Conservation (phyloP, 37 sponge, comb jelly and placozoan species). For the Halisarca cf. caerulea region DNA sequence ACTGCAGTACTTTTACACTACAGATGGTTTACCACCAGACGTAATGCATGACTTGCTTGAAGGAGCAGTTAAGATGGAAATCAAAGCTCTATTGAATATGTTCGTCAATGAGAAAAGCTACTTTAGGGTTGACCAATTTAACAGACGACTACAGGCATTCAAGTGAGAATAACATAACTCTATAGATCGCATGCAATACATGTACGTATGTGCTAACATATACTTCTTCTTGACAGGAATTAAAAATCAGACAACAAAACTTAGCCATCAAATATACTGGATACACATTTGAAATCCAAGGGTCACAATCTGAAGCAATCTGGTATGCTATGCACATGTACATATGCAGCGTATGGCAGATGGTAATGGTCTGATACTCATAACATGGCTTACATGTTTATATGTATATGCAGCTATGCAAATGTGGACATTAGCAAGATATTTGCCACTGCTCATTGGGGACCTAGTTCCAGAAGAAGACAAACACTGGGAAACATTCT, state of each 20-base stretch:
- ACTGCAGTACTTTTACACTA: conserved; percentile 58
- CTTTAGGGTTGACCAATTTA: conserved; percentile 31
- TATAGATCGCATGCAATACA: background rate
- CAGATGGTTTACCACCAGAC: conserved; percentile 60
- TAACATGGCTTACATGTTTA: too few species aligned
- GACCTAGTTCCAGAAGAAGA: conserved; percentile 42
- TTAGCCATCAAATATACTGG: conserved; percentile 28
- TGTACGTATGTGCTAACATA: background rate
- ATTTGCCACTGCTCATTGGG: conserved; percentile 63
- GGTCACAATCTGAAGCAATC: conserved; percentile 25
- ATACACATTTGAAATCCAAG: background rate
- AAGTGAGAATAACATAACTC: background rate
- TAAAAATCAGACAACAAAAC: conserved; percentile 17
- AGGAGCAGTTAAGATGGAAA: conserved; percentile 34
- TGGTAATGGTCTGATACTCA: too few species aligned
- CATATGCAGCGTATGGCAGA: too few species aligned
- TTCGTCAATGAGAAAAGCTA: conserved; percentile 20
- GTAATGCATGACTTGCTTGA: conserved; percentile 80
- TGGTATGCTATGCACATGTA: conserved; percentile 1
- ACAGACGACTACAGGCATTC: conserved; percentile 28
- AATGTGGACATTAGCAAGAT: conserved; percentile 59
- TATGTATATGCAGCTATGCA: conserved; percentile 41
- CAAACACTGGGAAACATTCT: conserved; percentile 48
- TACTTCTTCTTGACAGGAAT: conserved; percentile 21
- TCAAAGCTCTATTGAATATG: conserved; percentile 22